Percentiles rank a stretch among this genome's conserved stretches.
These are phyloP conservation scores for Calephelis nemesis DNA, from an alignment of 1,140 invertebrate species.

Conservation along the genomic window DNA sequence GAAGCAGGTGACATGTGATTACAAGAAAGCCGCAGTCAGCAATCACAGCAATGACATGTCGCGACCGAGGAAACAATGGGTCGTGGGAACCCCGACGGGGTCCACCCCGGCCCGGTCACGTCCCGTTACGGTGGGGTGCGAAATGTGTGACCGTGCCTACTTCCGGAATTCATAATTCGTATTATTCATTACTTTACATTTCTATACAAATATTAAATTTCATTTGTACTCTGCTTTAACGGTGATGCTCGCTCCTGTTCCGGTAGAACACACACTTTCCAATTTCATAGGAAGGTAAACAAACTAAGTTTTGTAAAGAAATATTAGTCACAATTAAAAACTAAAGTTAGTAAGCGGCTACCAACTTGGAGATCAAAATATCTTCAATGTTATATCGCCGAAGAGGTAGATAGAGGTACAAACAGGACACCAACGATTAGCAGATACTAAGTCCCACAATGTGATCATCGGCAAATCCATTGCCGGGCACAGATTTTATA, in stretches of 20 bases:
- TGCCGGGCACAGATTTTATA: too few species aligned
- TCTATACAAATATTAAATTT: constrained; percentile 22
- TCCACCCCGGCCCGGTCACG: constrained; percentile 50
- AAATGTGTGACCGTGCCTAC: constrained; percentile 48
- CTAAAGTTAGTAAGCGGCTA: too few species aligned
- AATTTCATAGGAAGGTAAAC: too few species aligned
- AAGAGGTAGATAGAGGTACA: too few species aligned
- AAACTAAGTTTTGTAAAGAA: too few species aligned
- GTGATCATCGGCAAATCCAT: too few species aligned
- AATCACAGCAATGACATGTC: constrained; percentile 59
- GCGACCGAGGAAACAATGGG: constrained; percentile 60
- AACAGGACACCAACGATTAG: too few species aligned
- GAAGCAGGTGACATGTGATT: constrained; percentile 36
- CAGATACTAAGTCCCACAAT: too few species aligned
- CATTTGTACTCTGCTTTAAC: not conserved
- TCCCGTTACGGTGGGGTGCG: constrained; percentile 66
- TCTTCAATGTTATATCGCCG: too few species aligned
- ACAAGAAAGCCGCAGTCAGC: constrained; percentile 47
- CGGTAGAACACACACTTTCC: too few species aligned
- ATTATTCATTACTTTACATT: constrained; percentile 35
- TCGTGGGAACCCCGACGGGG: constrained; percentile 58
- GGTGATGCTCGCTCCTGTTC: not conserved
- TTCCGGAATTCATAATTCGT: constrained; percentile 54
- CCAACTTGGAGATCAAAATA: too few species aligned
- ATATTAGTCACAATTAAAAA: too few species aligned